These are phyloP conservation scores for Sialis fuliginosa DNA, from an alignment of 2,888 invertebrate genomes.

Conservation along the genomic window DNA sequence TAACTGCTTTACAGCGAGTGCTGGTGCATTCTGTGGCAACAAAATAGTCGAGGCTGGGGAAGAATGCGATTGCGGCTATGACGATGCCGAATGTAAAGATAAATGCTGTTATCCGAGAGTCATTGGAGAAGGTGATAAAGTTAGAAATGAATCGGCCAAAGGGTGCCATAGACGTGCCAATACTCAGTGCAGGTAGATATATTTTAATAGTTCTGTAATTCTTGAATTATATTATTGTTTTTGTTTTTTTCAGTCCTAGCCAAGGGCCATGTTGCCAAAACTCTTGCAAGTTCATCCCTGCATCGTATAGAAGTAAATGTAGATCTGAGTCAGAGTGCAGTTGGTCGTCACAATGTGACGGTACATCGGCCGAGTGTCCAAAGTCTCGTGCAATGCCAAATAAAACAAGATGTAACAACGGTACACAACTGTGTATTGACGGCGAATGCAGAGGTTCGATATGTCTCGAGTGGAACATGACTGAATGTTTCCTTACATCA, in stretches of 20 bases:
- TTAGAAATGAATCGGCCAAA: slow-evolving; percentile 49
- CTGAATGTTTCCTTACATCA: slow-evolving; percentile 86
- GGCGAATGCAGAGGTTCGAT: slow-evolving; percentile 93
- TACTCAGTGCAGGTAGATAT: slow-evolving; percentile 58
- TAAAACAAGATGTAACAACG: slow-evolving; percentile 91
- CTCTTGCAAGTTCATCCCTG: slow-evolving; percentile 58
- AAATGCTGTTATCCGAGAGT: slow-evolving; percentile 87
- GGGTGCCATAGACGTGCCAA: slow-evolving; percentile 62
- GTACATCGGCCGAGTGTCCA: slow-evolving; percentile 76
- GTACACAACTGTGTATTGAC: slow-evolving; percentile 66
- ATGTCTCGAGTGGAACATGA: slow-evolving; percentile 85
- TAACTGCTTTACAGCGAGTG: slow-evolving; percentile 84
- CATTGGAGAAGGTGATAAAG: slow-evolving; percentile 49
- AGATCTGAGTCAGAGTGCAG: slow-evolving; percentile 81
- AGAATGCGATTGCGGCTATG: slow-evolving; percentile 95
- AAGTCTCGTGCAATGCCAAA: slow-evolving; percentile 62
- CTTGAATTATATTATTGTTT: too few species aligned
- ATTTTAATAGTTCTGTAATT: not conserved
- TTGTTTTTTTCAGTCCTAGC: slow-evolving; percentile 57
- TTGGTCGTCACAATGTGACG: slow-evolving; percentile 73
- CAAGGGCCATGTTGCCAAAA: slow-evolving; percentile 93
- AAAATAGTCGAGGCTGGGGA: slow-evolving; percentile 96
- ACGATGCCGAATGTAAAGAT: slow-evolving; percentile 77
- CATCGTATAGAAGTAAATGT: slow-evolving; percentile 48
- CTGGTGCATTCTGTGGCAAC: slow-evolving; percentile 97